These are phyloP conservation scores for Schizothorax lantsangensis DNA, from an alignment of 2,797 vertebrate species.

Conservation along the genomic window DNA sequence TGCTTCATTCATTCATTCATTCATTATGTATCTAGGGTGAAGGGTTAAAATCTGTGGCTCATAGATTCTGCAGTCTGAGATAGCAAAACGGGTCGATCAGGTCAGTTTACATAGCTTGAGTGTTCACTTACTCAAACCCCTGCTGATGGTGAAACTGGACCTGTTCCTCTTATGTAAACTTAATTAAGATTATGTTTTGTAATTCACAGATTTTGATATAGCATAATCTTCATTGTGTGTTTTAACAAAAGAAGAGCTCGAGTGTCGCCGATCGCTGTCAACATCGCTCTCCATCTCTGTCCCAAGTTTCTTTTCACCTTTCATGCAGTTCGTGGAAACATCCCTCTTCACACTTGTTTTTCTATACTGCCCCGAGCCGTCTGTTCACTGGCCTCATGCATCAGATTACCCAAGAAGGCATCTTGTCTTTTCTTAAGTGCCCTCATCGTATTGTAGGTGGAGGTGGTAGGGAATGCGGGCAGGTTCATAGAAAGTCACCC, in stretches of 20 bases:
- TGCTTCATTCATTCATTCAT: too few species aligned
- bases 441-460: background rate
- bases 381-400: conserved; percentile 27
- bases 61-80: conserved; percentile 50
- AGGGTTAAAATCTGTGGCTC: conserved; percentile 49
- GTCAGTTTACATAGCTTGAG: conserved; percentile 53
- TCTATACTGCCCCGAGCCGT: conserved; percentile 9
- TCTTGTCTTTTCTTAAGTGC: conserved; percentile 41
- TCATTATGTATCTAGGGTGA: conserved; percentile 27
- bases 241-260: conserved; percentile 66
- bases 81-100: conserved; percentile 31
- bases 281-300: conserved; percentile 25
- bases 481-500: conserved; percentile 1
- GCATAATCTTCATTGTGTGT: conserved; percentile 44
- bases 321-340: conserved; percentile 37
- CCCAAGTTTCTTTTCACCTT: conserved; percentile 39
- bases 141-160: conserved; percentile 57
- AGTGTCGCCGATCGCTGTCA: conserved; percentile 60
- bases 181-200: conserved; percentile 65
- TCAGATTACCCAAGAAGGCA: conserved; percentile 42
- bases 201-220: conserved; percentile 65
- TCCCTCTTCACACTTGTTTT: conserved; percentile 42
- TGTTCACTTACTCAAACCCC: conserved; percentile 42
- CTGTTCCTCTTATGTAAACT: conserved; percentile 64
- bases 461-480: background rate